These are phyloP conservation scores for Paramuricea clavata DNA, from an alignment of 92 coral and sea anemone species.

Conservation along the genomic window DNA sequence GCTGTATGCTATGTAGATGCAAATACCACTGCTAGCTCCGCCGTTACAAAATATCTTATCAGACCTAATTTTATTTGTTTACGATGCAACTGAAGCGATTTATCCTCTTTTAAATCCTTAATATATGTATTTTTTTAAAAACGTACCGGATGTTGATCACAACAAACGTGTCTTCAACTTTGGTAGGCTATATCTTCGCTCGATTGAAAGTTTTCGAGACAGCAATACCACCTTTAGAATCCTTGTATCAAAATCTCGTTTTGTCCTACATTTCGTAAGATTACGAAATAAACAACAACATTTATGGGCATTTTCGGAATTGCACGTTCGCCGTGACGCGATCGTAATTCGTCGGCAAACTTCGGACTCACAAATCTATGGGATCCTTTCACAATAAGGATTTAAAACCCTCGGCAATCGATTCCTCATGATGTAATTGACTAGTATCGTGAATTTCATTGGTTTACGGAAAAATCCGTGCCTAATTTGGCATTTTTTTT, in stretches of 20 bases:
- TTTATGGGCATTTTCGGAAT: background rate
- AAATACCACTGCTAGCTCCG: background rate
- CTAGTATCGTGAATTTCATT: no score
- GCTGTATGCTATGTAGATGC: no score
- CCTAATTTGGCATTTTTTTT: no score
- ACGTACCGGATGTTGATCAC: background rate
- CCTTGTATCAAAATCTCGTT: background rate
- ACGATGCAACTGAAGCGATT: background rate
- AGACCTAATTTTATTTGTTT: no score
- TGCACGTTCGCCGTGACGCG: background rate
- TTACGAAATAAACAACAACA: background rate
- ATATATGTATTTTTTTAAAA: background rate
- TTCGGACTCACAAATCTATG: background rate
- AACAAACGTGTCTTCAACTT: background rate
- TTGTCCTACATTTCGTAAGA: background rate
- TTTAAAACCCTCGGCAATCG: background rate
- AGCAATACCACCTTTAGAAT: background rate
- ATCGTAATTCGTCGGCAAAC: background rate
- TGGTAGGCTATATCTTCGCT: background rate
- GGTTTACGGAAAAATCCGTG: no score
- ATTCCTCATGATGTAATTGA: conserved; percentile 10
- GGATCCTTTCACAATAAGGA: background rate
- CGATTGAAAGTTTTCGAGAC: background rate
- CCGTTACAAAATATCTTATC: background rate
- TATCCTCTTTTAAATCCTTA: background rate